Conservation (phyloP, 2,888 invertebrate species). For the Coelinius sp. region DNA sequence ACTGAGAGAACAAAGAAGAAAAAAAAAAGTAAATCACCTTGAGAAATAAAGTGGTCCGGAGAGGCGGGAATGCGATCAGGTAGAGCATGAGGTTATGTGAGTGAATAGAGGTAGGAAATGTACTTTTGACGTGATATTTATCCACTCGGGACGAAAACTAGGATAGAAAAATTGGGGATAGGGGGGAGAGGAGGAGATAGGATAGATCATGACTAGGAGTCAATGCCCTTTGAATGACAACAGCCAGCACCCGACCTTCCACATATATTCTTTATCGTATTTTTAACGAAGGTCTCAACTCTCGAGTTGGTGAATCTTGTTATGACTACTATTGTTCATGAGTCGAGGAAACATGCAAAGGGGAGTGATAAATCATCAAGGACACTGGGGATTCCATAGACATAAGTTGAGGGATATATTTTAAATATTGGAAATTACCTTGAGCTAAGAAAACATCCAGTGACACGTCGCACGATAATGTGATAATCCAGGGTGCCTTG, state of each 20-base stretch:
- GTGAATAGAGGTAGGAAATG: not conserved
- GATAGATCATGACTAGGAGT: constrained; percentile 48
- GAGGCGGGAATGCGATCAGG: constrained; percentile 17
- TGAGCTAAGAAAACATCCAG: constrained; percentile 49
- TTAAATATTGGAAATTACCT: constrained; percentile 50
- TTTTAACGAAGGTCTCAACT: not conserved
- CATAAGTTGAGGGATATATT: not conserved
- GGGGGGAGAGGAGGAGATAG: constrained; percentile 41
- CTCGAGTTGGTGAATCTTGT: not conserved
- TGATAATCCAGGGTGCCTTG: constrained; percentile 44
- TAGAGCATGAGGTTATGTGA: constrained; percentile 3
- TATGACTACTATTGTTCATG: not conserved
- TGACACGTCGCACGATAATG: constrained; percentile 51
- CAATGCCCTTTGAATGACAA: constrained; percentile 59
- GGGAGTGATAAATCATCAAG: not conserved
- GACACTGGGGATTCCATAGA: not conserved
- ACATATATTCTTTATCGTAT: constrained; percentile 31
- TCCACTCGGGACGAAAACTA: no score
- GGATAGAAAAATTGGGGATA: no score
- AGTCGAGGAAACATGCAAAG: not conserved
- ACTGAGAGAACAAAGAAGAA: not conserved
- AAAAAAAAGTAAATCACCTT: no score
- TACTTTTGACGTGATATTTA: no score
- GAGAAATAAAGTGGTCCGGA: constrained; percentile 28
- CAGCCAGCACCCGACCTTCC: constrained; percentile 44